Evolutionary conservation across 2,888 invertebrate species (phyloP), one percentile per base, ranked within the genome.

Genomic region (Spatulosminthurus flaviceps): DNA sequence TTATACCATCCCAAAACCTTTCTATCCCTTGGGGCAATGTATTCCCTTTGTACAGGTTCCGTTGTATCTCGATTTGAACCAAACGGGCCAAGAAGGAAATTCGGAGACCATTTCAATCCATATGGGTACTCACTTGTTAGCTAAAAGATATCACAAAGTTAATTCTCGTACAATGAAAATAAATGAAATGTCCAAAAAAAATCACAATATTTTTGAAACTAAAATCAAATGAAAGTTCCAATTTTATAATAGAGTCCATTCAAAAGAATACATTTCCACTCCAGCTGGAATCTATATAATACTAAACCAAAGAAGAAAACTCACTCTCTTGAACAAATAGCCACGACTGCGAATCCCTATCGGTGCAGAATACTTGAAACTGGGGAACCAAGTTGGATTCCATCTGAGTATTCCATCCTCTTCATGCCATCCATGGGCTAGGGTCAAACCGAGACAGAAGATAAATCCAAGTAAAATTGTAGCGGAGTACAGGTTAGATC

Each of bases 381-480:
- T 78, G 34, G 83, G 79, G 42, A 82, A 80, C 81, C 81, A 83
- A 60, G 80, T 82, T 2, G 82, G 83, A 42, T 78, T 80, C 82
- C 82, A 83, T 42, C 81, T 82, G 16, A 79, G 41, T 60, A 82
- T 79, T 16, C 81, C 80, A 69, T 74, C 81, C 9, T 82, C 83
- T 24, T 81, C 82, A 67, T 82, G 80, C 76, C 76, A 76, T 13
- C 64, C 64, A 24, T 64, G 64, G 24, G 24, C 64, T 13, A 64
- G 22, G 64, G 64, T 24, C 24, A 64, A 1, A 13, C 64, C 26
- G 64, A 64, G 64, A 64, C 64, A 64, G 26, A 22, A 64, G 16
- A 24, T 22, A 26, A 64, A 64, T 24, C 24, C 64, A 11, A 64
- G 26, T 26, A 64, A 22, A 13, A 26, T 26, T 4, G 64, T 26